Conservation (phyloP, 2,113 vertebrate genomes). For the Cebidichthys violaceus region DNA sequence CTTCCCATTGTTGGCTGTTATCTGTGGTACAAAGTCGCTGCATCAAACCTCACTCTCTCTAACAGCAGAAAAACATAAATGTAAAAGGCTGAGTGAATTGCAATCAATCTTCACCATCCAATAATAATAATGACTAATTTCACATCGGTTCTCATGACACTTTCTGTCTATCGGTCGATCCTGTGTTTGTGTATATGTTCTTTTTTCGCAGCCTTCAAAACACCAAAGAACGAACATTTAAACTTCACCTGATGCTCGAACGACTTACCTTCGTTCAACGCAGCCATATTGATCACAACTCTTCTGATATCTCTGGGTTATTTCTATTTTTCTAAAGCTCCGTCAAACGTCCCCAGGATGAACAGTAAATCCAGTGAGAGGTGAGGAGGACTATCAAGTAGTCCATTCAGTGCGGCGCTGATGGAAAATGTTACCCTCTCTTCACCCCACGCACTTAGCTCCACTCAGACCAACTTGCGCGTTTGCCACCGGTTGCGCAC, state of each 20-base stretch:
- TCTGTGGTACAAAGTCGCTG: background rate
- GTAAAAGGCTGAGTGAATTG: background rate
- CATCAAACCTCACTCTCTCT: background rate
- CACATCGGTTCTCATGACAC: background rate
- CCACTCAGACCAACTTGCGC: slow-evolving; percentile 34
- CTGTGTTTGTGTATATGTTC: background rate
- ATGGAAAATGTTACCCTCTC: slow-evolving; percentile 61
- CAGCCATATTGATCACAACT: slow-evolving; percentile 62
- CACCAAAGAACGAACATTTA: background rate
- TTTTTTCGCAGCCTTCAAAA: background rate
- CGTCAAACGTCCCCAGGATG: background rate
- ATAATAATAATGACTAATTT: background rate
- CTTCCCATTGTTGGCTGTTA: background rate
- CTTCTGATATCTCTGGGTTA: background rate
- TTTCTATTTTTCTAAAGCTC: slow-evolving; percentile 14
- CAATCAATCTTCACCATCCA: background rate
- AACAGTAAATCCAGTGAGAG: slow-evolving; percentile 34
- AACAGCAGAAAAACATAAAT: background rate
- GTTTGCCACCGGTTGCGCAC: slow-evolving; percentile 37
- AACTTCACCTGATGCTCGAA: background rate
- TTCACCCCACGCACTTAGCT: slow-evolving; percentile 46
- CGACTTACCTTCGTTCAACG: slow-evolving; percentile 63
- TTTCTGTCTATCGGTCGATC: background rate
- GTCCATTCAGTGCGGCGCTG: slow-evolving; percentile 45
- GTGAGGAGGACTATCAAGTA: background rate